Evolutionary conservation across 2,888 invertebrate species (phyloP), one percentile per base, ranked within the genome.

Genomic region (Chouioia cunea): DNA sequence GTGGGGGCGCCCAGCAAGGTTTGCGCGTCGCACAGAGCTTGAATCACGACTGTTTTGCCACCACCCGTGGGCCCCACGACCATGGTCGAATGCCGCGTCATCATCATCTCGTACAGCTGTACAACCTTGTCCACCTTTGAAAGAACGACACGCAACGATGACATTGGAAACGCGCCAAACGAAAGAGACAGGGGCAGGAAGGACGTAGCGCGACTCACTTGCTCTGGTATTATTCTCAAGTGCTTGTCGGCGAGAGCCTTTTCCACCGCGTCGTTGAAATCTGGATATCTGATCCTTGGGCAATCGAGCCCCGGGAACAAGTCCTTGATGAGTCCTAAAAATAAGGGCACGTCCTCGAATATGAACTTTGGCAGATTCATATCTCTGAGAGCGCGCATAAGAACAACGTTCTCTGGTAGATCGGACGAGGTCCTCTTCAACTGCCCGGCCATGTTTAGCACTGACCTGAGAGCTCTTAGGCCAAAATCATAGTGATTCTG

Each of bases 401-500:
- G 88, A 4, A 97, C 94, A 78, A 96, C 90, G 76, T 93, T 92
- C 88, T 97, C 97, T 18, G 93, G 90, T 2, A 96, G 88, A 72
- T 93, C 92, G 3, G 91, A 90, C 0, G 93, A 92, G 70, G 91
- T 91, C 66, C 95, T 88, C 79, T 95, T 93, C 81, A 97, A 88
- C 44, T 94, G 93, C 15, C 96, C 96, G 2, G 97, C 96, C 95
- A 96, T 96, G 43, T 96, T 91, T 18, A 97, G 87, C 2, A 97
- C 96, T 0, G 96, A 93, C 76, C 96, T 97, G n/a, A 97, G 86
- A 2, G 96, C 96, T 65, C 97, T 89, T 76, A 97, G 86, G 0
- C 97, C 96, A 91, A 97, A 97, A 85, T 97, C 97, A 85, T 97
- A 97, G 83, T 97, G 97, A 20, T 92, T 93, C 83, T 97, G 96